Conservation (phyloP, 2,797 vertebrate genomes). For the Rhinogobio ventralis region DNA sequence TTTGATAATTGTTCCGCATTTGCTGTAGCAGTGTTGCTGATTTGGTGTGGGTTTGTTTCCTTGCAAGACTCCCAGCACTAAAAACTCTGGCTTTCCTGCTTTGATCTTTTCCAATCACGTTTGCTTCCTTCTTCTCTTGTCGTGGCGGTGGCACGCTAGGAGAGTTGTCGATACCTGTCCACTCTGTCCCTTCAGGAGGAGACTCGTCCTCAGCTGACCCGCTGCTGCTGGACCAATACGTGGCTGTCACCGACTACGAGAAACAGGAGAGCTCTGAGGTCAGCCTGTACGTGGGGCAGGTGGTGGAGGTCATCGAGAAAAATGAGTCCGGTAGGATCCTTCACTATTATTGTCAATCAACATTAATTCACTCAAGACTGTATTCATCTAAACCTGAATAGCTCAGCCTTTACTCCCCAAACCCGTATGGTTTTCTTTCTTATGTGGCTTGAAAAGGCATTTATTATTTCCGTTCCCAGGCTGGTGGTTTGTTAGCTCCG, state of each 20-base stretch:
- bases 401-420: neutral
- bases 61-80: slow-evolving; percentile 32
- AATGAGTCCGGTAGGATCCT: slow-evolving; percentile 89
- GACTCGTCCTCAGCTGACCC: slow-evolving; percentile 86
- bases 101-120: slow-evolving; percentile 62
- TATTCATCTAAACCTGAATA: neutral
- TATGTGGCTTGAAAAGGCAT: neutral
- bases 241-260: slow-evolving; percentile 95
- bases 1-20: slow-evolving; percentile 38
- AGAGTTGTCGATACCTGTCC: slow-evolving; percentile 47
- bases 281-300: slow-evolving; percentile 92
- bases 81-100: slow-evolving; percentile 38
- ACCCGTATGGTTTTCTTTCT: neutral
- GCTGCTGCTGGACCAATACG: slow-evolving; percentile 94
- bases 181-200: slow-evolving; percentile 73
- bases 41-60: slow-evolving; percentile 54
- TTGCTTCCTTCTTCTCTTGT: slow-evolving; percentile 21
- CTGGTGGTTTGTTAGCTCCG: slow-evolving; percentile 98
- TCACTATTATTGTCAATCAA: neutral
- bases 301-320: slow-evolving; percentile 99
- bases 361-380: neutral
- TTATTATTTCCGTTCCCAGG: slow-evolving; percentile 72
- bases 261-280: slow-evolving; percentile 99
- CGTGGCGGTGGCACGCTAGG: slow-evolving; percentile 20
- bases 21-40: slow-evolving; percentile 57